A percentile compares a stretch with the other conserved stretches of the same genome.
Conservation (phyloP, 2,797 vertebrate species). For the Toxotes lorentzi region DNA sequence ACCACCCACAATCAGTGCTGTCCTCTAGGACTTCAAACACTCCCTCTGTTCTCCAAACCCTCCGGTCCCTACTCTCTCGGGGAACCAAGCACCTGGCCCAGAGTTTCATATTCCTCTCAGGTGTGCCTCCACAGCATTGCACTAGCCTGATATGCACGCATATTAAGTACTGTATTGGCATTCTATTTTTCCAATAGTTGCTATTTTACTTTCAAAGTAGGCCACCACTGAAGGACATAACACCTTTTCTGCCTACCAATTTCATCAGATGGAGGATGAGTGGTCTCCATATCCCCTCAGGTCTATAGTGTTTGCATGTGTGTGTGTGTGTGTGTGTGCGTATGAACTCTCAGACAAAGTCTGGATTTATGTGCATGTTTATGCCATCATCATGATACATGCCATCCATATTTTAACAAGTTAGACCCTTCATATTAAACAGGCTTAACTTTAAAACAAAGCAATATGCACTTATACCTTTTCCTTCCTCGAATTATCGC, state of each 20-base stretch:
- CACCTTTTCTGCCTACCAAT: conserved; percentile 72
- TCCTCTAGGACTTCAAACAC: conserved; percentile 81
- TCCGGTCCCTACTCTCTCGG: conserved; percentile 60
- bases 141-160: conserved; percentile 81
- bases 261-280: conserved; percentile 68
- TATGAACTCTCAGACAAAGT: background rate
- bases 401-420: conserved; percentile 21
- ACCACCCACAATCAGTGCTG: conserved; percentile 77
- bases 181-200: conserved; percentile 81
- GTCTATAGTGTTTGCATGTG: conserved; percentile 30
- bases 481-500: conserved; percentile 2
- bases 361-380: conserved; percentile 18
- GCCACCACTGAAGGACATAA: conserved; percentile 79
- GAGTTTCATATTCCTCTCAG: conserved; percentile 83
- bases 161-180: conserved; percentile 82
- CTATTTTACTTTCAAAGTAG: conserved; percentile 84
- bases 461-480: background rate
- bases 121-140: conserved; percentile 72
- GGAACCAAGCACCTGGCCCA: conserved; percentile 78
- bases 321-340: conserved; percentile 9
- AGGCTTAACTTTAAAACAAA: conserved; percentile 22
- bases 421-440: background rate
- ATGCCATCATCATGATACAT: conserved; percentile 6
- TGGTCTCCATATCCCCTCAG: conserved; percentile 45
- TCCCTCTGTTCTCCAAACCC: conserved; percentile 71